phyloP scores from a whole-genome alignment of 2,113 vertebrate species.

The Athene noctua region DNA sequence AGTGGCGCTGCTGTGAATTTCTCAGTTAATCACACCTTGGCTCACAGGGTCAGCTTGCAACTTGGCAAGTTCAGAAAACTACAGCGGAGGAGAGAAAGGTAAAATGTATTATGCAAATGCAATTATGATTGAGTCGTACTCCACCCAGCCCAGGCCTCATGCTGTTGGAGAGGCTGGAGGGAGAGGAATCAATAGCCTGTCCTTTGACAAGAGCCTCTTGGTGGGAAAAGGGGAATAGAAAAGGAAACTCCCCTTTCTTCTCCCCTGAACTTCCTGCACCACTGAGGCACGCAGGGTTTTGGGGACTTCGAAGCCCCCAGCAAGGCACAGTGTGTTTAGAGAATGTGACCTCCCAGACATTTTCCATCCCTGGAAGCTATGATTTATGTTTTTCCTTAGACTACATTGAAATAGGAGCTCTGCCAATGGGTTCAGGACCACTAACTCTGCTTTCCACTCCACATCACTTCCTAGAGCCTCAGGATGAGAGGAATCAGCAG shows the following conservation, averaged over 20 bases:
- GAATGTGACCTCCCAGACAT: neutral
- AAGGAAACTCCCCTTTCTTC: neutral
- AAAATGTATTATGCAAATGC: constrained; percentile 72
- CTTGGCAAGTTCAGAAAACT: constrained; percentile 72
- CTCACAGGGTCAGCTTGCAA: constrained; percentile 73
- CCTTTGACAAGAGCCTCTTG: neutral
- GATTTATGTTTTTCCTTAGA: neutral
- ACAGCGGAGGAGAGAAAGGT: constrained; percentile 60
- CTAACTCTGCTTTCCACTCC: constrained; percentile 17
- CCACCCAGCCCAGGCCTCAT: neutral
- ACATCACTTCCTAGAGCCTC: neutral
- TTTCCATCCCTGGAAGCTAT: neutral
- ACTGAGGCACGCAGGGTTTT: neutral
- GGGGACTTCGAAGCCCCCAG: neutral
- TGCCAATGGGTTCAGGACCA: neutral
- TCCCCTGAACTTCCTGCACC: neutral
- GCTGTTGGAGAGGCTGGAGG: neutral
- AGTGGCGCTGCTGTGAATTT: constrained; percentile 78
- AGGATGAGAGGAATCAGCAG: neutral
- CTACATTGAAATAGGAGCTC: neutral
- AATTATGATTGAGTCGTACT: constrained; percentile 35
- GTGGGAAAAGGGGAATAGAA: neutral
- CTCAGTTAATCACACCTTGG: constrained; percentile 83
- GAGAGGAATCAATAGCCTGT: neutral
- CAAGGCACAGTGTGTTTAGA: neutral